Percentiles rank a stretch among this genome's conserved stretches.
phyloP scores from a whole-genome alignment of 2,113 vertebrate species.

The Nyctereutes procyonoides region DNA sequence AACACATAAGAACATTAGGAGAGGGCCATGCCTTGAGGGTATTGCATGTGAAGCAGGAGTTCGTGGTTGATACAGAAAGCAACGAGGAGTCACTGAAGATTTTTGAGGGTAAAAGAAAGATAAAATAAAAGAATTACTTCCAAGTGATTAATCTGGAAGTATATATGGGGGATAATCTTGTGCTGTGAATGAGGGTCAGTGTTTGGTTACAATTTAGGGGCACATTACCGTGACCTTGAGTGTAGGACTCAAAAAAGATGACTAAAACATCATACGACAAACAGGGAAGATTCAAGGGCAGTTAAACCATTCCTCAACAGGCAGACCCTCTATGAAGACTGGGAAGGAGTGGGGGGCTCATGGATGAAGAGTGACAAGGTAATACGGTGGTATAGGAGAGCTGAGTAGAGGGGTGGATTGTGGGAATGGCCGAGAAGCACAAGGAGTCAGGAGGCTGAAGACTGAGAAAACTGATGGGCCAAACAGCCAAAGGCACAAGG shows the following conservation, averaged over 20 bases:
- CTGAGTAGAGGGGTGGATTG: accelerated
- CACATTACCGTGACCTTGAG: background rate
- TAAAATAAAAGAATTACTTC: background rate
- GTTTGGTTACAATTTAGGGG: background rate
- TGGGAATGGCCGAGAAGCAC: background rate
- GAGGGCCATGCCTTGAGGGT: background rate
- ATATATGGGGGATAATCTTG: background rate
- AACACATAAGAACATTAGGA: background rate
- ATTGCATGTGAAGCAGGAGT: too few relatives aligned
- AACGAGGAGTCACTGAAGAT: background rate
- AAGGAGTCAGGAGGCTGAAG: background rate
- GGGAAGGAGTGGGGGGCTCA: background rate
- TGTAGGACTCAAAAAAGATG: background rate
- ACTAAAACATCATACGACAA: background rate
- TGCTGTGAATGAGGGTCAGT: background rate
- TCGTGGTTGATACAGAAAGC: background rate
- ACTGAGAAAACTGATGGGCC: background rate
- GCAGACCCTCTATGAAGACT: background rate
- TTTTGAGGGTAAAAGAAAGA: background rate
- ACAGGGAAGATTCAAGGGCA: background rate
- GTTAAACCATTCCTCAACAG: background rate
- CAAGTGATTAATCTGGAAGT: background rate
- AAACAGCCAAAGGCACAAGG: background rate
- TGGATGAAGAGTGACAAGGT: accelerated
- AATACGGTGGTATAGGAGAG: accelerated